Percentiles rank a stretch among this genome's conserved stretches.
Evolutionary conservation across 2,113 vertebrate species (phyloP).

Genomic region (Laterallus jamaicensis): DNA sequence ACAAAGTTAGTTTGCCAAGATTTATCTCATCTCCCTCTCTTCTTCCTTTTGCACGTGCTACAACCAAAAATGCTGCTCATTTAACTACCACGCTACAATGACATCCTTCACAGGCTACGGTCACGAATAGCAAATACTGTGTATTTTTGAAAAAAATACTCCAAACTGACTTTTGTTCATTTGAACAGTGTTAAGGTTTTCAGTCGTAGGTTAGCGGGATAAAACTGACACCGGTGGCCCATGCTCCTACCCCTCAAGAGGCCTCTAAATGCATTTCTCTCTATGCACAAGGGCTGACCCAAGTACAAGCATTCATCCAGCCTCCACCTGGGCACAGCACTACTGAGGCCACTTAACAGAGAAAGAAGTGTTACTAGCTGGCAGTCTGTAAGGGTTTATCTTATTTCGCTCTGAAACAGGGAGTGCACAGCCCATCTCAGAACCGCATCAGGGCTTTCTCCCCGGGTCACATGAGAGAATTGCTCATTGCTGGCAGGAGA

Average conservation of each 20-base stretch:
- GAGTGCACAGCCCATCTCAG: not conserved
- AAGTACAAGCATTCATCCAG: not conserved
- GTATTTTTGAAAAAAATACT: not conserved
- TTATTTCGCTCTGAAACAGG: not conserved
- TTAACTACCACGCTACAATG: not conserved
- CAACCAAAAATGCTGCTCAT: not conserved
- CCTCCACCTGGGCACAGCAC: not conserved
- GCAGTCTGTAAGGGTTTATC: not conserved
- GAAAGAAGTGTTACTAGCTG: not conserved
- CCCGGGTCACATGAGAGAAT: not conserved
- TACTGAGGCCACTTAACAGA: not conserved
- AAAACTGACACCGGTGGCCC: not conserved
- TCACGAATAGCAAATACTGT: rapidly evolving
- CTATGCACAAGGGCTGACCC: not conserved
- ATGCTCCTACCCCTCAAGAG: not conserved
- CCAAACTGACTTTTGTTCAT: not conserved
- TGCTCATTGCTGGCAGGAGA: not conserved
- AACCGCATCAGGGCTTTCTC: not conserved
- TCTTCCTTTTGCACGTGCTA: not conserved
- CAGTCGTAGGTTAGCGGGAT: not conserved
- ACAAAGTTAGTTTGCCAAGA: not conserved
- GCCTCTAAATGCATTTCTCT: not conserved
- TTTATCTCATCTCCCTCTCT: not conserved
- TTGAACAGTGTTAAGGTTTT: not conserved
- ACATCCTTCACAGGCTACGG: not conserved